phyloP scores from a whole-genome alignment of 1,140 invertebrate species.

The Zaprionus inermis region DNA sequence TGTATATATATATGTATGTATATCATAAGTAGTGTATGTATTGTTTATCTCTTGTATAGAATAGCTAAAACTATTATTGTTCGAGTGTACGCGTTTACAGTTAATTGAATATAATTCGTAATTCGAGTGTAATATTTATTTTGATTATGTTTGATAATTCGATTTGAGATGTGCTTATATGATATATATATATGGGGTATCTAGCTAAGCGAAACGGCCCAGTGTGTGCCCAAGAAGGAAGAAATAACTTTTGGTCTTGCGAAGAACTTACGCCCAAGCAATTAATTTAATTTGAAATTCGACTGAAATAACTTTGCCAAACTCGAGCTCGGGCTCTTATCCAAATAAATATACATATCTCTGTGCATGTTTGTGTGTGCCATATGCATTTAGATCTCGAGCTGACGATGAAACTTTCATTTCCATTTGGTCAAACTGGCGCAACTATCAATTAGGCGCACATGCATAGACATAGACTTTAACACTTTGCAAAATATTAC shows the following conservation, averaged over 20 bases:
- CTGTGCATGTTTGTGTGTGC: conserved; percentile 17
- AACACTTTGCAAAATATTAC: conserved; percentile 14
- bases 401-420: conserved; percentile 53
- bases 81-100: conserved; percentile 64
- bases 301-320: conserved; percentile 24
- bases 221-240: not conserved
- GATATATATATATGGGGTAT: not conserved
- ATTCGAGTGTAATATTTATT: conserved; percentile 22
- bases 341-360: conserved; percentile 38
- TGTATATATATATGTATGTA: conserved; percentile 7
- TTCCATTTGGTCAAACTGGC: conserved; percentile 69
- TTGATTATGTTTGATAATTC: conserved; percentile 33
- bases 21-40: conserved; percentile 16
- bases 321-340: conserved; percentile 35
- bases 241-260: not conserved
- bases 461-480: not conserved
- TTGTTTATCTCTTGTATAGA: conserved; percentile 30
- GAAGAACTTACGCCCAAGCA: conserved; percentile 6
- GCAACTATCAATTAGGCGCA: conserved; percentile 59
- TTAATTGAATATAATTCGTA: conserved; percentile 44
- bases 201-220: conserved; percentile 1
- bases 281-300: conserved; percentile 41
- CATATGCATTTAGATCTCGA: conserved; percentile 35
- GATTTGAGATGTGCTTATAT: conserved; percentile 25
- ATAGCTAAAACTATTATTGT: conserved; percentile 76